Evolutionary conservation across 2,888 invertebrate genomes (phyloP).

Genomic region (Entomobrya proxima): DNA sequence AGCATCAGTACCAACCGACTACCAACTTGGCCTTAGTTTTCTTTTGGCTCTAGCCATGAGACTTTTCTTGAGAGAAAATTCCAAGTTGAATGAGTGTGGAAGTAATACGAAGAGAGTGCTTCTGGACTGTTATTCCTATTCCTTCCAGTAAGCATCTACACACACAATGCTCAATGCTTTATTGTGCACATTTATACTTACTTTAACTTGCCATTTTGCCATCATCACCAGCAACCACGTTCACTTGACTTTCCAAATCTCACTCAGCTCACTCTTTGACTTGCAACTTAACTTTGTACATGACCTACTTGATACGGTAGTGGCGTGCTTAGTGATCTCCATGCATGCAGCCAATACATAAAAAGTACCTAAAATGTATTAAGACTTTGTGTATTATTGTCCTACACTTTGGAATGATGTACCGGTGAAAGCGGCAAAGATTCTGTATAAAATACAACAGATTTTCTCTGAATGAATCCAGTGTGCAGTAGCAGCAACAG

Average conservation of each 20-base stretch:
- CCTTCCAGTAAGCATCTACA: not conserved
- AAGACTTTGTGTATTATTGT: not conserved
- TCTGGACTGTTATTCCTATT: not conserved
- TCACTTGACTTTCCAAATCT: conserved; percentile 38
- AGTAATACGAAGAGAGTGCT: conserved; percentile 7
- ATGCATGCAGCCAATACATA: not conserved
- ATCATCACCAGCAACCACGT: not conserved
- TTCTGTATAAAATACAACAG: not conserved
- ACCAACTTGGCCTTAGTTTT: not conserved
- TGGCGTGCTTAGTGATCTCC: not conserved
- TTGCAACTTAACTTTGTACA: conserved; percentile 32
- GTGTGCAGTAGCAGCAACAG: not conserved
- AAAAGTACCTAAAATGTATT: conserved; percentile 9
- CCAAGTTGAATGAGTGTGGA: conserved; percentile 6
- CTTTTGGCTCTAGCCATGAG: not conserved
- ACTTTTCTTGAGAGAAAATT: conserved; percentile 23
- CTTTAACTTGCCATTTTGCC: conserved; percentile 22
- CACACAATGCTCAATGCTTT: conserved; percentile 22
- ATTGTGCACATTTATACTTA: conserved; percentile 9
- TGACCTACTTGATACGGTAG: conserved; percentile 25
- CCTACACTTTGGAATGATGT: not conserved
- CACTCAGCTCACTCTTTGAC: conserved; percentile 34
- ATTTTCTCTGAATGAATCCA: not conserved
- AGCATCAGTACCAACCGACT: not conserved
- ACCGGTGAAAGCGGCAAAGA: not conserved